These are phyloP conservation scores for Sander vitreus DNA, from an alignment of 2,113 vertebrate species.

Conservation along the genomic window DNA sequence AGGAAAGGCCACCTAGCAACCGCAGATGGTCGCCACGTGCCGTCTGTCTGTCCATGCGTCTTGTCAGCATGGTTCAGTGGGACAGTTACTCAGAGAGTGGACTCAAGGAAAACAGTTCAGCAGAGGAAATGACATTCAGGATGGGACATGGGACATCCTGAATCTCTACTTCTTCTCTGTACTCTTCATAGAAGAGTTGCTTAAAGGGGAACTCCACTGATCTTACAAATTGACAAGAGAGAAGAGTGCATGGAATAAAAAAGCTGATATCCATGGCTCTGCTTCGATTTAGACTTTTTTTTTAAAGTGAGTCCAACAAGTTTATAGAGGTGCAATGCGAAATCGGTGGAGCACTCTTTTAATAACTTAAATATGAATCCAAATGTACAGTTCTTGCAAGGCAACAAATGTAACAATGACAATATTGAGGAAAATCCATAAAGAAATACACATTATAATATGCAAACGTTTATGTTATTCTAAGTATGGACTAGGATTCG, in stretches of 20 bases:
- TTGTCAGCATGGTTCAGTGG: slow-evolving; percentile 47
- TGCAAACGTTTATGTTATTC: slow-evolving; percentile 26
- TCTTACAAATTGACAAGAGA: not conserved
- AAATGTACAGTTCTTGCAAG: not conserved
- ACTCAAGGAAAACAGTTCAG: slow-evolving; percentile 46
- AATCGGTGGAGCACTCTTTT: not conserved
- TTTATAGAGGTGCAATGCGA: not conserved
- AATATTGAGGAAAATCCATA: not conserved
- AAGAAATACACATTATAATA: not conserved
- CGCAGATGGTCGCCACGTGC: slow-evolving; percentile 71
- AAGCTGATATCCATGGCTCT: not conserved
- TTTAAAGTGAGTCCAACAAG: not conserved
- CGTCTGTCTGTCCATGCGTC: slow-evolving; percentile 56
- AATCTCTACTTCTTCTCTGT: slow-evolving; percentile 15
- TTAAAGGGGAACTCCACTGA: slow-evolving; percentile 1
- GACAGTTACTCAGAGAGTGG: slow-evolving; percentile 42
- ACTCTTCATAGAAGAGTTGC: slow-evolving; percentile 12
- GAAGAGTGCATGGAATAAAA: not conserved
- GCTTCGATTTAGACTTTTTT: not conserved
- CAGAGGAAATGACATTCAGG: slow-evolving; percentile 41
- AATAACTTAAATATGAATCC: not conserved
- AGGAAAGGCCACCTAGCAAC: slow-evolving; percentile 56
- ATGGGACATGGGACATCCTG: slow-evolving; percentile 3
- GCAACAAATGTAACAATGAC: not conserved
- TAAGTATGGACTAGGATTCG: slow-evolving; percentile 1